A percentile compares a stretch with the other conserved stretches of the same genome.
Evolutionary conservation across 1,140 invertebrate genomes (phyloP).

Genomic region (Bemisia tabaci): DNA sequence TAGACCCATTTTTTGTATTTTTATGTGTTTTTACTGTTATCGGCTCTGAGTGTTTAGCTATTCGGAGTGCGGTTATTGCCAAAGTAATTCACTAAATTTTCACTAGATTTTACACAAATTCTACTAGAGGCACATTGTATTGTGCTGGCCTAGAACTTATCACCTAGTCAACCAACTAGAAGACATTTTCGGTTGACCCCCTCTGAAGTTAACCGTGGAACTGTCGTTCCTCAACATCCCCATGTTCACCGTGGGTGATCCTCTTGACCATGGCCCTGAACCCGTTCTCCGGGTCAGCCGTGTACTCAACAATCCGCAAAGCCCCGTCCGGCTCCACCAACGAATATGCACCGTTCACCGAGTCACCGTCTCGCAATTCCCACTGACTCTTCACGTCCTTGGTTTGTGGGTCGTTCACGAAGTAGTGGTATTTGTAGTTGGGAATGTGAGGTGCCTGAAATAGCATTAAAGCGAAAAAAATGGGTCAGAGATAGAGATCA

Average conservation of each 20-base stretch:
- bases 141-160: no score
- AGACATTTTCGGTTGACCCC: no score
- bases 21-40: no score
- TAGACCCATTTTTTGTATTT: no score
- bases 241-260: conserved; percentile 6
- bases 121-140: no score
- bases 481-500: no score
- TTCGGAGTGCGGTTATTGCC: no score
- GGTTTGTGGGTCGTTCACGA: conserved; percentile 38
- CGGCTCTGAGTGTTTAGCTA: no score
- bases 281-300: conserved; percentile 32
- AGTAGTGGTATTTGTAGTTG: conserved; percentile 39
- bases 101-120: no score
- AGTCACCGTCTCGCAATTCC: conserved; percentile 35
- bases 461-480: no score
- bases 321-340: conserved; percentile 35
- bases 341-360: conserved; percentile 38
- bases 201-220: background rate
- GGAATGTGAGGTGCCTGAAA: background rate
- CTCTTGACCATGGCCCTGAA: conserved; percentile 32
- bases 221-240: conserved; percentile 1
- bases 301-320: conserved; percentile 34
- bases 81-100: no score
- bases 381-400: conserved; percentile 38
- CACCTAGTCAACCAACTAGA: no score